Conservation (phyloP, 1,140 invertebrate genomes). For the Melanaphis sacchari region DNA sequence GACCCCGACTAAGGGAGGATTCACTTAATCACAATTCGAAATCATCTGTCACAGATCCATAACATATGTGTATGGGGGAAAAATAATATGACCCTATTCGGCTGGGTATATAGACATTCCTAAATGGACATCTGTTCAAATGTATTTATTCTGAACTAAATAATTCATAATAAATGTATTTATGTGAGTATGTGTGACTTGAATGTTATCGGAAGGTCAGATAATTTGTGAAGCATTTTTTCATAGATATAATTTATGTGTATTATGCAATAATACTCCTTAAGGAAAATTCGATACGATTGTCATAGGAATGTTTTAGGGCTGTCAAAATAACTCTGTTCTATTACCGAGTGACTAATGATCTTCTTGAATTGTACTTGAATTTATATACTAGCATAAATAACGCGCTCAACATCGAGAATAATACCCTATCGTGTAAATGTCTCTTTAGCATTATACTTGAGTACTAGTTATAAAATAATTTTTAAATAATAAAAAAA, state of each 20-base stretch:
- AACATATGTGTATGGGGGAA: slow-evolving; percentile 9
- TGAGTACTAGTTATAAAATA: too few species aligned
- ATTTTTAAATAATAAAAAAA: too few species aligned
- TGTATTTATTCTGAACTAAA: slow-evolving; percentile 38
- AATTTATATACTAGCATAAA: not conserved
- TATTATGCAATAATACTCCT: not conserved
- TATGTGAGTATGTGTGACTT: slow-evolving; percentile 2
- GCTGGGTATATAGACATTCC: not conserved
- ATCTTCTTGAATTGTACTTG: not conserved
- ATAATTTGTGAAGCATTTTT: slow-evolving; percentile 22
- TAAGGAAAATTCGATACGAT: slow-evolving; percentile 35
- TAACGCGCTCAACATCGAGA: not conserved
- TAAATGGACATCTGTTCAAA: slow-evolving; percentile 34
- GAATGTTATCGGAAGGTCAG: slow-evolving; percentile 41
- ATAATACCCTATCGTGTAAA: not conserved
- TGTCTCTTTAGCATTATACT: not conserved
- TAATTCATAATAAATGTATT: slow-evolving; percentile 45
- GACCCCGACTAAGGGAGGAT: slow-evolving; percentile 43
- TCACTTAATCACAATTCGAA: slow-evolving; percentile 51
- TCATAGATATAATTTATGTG: slow-evolving; percentile 49
- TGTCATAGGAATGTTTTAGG: slow-evolving; percentile 40
- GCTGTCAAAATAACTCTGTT: slow-evolving; percentile 27
- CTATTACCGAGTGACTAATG: slow-evolving; percentile 25
- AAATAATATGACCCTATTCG: slow-evolving; percentile 41
- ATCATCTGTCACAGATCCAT: slow-evolving; percentile 52